Conservation (phyloP, 2,888 invertebrate species). For the Hemistola chrysoprasaria region DNA sequence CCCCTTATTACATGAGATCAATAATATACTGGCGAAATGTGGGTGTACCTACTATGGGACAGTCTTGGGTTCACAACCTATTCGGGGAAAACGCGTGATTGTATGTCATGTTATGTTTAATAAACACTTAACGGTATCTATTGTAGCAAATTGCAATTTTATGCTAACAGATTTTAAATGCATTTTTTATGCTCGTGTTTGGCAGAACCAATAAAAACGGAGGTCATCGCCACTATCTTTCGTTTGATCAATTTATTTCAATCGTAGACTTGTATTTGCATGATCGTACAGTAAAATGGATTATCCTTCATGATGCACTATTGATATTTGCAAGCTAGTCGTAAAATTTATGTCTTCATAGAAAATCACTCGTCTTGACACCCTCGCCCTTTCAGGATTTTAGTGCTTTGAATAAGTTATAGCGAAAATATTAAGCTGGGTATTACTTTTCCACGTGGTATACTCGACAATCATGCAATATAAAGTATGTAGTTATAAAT, state of each 20-base stretch:
- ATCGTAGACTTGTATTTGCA: conserved; percentile 59
- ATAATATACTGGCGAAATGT: too few species aligned
- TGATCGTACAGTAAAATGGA: conserved; percentile 54
- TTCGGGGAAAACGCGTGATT: too few species aligned
- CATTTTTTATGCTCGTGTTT: conserved; percentile 34
- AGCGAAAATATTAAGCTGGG: too few species aligned
- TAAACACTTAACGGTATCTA: background rate
- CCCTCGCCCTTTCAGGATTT: conserved; percentile 32
- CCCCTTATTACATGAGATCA: too few species aligned
- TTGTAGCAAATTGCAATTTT: conserved; percentile 20
- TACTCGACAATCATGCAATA: too few species aligned
- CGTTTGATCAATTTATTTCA: conserved; percentile 53
- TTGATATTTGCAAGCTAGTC: conserved; percentile 55
- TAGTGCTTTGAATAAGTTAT: conserved; percentile 14
- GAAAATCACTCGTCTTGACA: conserved; percentile 41
- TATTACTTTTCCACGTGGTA: too few species aligned
- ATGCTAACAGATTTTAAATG: conserved; percentile 30
- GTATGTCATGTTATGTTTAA: too few species aligned
- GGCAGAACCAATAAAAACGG: conserved; percentile 31
- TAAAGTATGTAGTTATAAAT: too few species aligned
- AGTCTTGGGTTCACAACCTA: too few species aligned
- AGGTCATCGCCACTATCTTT: conserved; percentile 50
- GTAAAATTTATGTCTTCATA: conserved; percentile 56
- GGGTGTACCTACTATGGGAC: too few species aligned
- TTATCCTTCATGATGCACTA: conserved; percentile 62